phyloP scores from a whole-genome alignment of 2,888 invertebrate species.

The Ophion ventricosus region DNA sequence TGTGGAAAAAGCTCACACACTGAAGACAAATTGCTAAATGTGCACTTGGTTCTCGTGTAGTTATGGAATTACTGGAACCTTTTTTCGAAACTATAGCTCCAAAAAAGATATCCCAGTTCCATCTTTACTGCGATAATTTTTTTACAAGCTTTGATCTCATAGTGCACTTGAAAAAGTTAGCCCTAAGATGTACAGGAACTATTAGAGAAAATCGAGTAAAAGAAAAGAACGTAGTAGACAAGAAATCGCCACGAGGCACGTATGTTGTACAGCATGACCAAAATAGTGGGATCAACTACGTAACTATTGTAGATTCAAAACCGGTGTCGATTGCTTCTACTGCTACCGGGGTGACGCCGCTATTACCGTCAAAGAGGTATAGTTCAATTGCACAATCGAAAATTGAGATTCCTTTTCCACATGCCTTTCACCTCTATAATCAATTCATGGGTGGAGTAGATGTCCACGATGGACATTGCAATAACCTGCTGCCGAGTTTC shows the following conservation, averaged over 20 bases:
- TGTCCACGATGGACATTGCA: slow-evolving; percentile 66
- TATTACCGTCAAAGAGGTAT: slow-evolving; percentile 53
- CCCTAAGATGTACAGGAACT: too few species aligned
- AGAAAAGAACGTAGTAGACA: not conserved
- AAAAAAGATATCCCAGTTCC: slow-evolving; percentile 56
- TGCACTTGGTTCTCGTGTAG: slow-evolving; percentile 8
- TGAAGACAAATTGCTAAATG: slow-evolving; percentile 4
- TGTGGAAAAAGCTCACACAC: slow-evolving; percentile 25
- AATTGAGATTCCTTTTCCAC: slow-evolving; percentile 62
- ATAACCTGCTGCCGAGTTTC: slow-evolving; percentile 60
- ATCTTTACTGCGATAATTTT: slow-evolving; percentile 64
- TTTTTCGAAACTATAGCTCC: slow-evolving; percentile 47
- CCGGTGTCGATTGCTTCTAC: slow-evolving; percentile 66
- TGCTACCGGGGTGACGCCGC: slow-evolving; percentile 65
- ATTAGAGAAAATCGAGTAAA: too few species aligned
- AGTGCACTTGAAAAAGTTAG: too few species aligned
- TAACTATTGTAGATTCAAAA: slow-evolving; percentile 67
- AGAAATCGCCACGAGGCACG: slow-evolving; percentile 42
- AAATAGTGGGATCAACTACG: slow-evolving; percentile 66
- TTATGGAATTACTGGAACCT: slow-evolving; percentile 53
- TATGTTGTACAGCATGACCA: slow-evolving; percentile 60
- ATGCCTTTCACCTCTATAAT: slow-evolving; percentile 59
- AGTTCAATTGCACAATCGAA: slow-evolving; percentile 44
- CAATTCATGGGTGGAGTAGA: slow-evolving; percentile 64
- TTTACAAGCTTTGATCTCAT: too few species aligned